A percentile compares a stretch with the other conserved stretches of the same genome.
These are phyloP conservation scores for Abrostola tripartita DNA, from an alignment of 2,888 invertebrate species.

Conservation along the genomic window DNA sequence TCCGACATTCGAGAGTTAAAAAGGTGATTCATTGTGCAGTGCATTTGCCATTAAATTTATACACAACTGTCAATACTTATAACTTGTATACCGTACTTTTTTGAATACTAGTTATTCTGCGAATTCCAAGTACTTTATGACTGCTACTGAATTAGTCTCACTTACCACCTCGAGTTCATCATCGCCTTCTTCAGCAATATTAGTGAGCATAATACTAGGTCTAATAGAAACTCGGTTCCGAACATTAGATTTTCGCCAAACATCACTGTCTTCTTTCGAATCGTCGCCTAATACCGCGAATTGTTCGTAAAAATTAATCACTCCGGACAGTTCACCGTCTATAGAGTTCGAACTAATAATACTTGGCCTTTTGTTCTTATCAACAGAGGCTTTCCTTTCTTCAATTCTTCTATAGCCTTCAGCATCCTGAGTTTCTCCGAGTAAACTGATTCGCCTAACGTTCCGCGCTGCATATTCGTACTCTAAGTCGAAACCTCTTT, in stretches of 20 bases:
- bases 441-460: constrained; percentile 56
- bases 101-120: not conserved
- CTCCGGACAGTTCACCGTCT: constrained; percentile 71
- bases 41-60: no score
- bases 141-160: not conserved
- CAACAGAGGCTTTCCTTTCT: constrained; percentile 60
- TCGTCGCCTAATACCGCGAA: constrained; percentile 78
- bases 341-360: constrained; percentile 53
- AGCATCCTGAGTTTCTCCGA: constrained; percentile 64
- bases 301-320: constrained; percentile 83
- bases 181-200: constrained; percentile 82
- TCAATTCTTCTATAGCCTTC: constrained; percentile 72
- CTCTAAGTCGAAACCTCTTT: constrained; percentile 82
- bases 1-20: no score
- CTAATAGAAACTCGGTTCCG: constrained; percentile 79
- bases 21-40: no score
- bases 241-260: constrained; percentile 64
- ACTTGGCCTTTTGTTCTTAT: constrained; percentile 45
- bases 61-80: no score
- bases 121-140: not conserved
- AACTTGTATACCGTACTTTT: no score
- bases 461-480: constrained; percentile 71
- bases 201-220: constrained; percentile 80
- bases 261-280: constrained; percentile 67
- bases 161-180: constrained; percentile 80